These are phyloP conservation scores for Anas platyrhynchos DNA, from an alignment of 2,113 vertebrate species.

Conservation along the genomic window DNA sequence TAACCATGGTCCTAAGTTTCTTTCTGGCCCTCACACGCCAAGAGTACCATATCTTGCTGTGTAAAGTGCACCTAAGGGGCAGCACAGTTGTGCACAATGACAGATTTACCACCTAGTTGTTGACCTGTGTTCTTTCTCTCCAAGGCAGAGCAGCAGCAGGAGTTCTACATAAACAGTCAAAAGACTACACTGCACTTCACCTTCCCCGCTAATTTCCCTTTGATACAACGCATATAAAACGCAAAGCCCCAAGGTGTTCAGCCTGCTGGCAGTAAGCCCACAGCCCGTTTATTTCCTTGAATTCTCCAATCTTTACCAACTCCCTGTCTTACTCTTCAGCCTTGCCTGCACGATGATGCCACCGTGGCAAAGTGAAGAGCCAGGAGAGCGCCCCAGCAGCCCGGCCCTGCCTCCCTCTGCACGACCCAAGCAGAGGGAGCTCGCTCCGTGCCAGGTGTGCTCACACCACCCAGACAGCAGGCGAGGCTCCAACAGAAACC, in stretches of 20 bases:
- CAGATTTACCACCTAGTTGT: neutral
- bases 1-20: neutral
- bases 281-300: neutral
- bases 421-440: neutral
- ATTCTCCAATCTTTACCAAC: neutral
- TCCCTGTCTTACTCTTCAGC: neutral
- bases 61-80: neutral
- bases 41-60: neutral
- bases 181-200: neutral
- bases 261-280: neutral
- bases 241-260: neutral
- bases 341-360: neutral
- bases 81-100: neutral
- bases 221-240: neutral
- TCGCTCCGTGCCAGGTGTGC: rapidly evolving
- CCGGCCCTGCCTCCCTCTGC: neutral
- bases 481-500: neutral
- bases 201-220: neutral
- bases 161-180: neutral
- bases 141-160: neutral
- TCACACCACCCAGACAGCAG: neutral
- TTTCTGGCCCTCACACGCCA: neutral
- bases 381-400: neutral
- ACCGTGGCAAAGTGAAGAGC: neutral
- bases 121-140: neutral